Evolutionary conservation across 2,888 invertebrate genomes (phyloP), one percentile per base, ranked within the genome.

Genomic region (Eretmocerus hayati): DNA sequence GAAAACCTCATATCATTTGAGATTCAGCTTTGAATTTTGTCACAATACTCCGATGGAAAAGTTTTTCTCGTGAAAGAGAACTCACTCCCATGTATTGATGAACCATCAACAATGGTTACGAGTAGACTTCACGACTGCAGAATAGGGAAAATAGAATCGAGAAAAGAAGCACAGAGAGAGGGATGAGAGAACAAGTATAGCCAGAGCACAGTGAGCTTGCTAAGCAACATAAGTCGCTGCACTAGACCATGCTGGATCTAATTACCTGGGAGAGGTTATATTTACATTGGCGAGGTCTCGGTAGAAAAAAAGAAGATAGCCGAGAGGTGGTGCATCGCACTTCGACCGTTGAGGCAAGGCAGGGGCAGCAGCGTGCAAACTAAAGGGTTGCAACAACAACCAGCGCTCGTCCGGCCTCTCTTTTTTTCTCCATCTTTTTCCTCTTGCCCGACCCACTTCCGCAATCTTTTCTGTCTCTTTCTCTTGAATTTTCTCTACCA

Each of bases 361-460:
- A 11, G 8, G 26, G 1, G 26, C 26, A 9, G 26, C 26, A 26
- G 26, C 6, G 26, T 6, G 26, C 8, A 11, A 26, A 11, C 26
- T 9, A 26, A 26, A 9, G 26, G 11, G 2, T 26, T 11, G 26
- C 11, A 6, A 26, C 8, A 6, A 26, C 26, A 26, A 26, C 8
- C 26, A n/a, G 26, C 26, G 26, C 26, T 6, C 26, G 26, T 11
- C 26, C 8, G 8, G 26, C 26, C 8, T 6, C 26, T 26, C 26
- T 6, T 11, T 26, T 11, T 26, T 9, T 6, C 11, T 26, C 26
- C 8, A 11, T 6, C 26, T 26, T 50, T 50, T 56, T 55, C 56
- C 53, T 57, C 56, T 51, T 54, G 59, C 40, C 55, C 58, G 60
- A 60, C 62, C 62, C 56, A 60, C 56, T 59, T 61, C 52, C 30